phyloP scores from a whole-genome alignment of 1,140 invertebrate genomes.

The Sarcophaga bullata region DNA sequence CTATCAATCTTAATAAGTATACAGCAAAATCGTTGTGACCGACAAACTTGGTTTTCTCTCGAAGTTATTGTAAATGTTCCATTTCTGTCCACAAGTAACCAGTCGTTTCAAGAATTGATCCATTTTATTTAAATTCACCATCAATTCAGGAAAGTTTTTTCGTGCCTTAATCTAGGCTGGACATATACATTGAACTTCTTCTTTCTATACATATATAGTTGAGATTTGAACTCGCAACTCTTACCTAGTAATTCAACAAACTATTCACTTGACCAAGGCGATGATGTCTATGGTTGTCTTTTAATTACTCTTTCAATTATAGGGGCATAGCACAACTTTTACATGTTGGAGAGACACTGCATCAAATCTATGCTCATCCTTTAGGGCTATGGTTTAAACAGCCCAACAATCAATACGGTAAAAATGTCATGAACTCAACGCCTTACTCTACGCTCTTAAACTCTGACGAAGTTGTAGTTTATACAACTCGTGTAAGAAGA shows the following conservation, averaged over 20 bases:
- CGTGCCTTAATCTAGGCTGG: too few species aligned
- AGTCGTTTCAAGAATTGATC: too few species aligned
- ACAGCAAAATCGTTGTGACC: too few species aligned
- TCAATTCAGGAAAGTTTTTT: too few species aligned
- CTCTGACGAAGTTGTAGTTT: slow-evolving; percentile 75
- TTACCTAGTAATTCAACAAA: too few species aligned
- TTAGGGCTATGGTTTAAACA: slow-evolving; percentile 66
- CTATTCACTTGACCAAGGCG: neutral
- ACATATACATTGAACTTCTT: neutral
- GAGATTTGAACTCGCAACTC: neutral
- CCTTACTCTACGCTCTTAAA: slow-evolving; percentile 57
- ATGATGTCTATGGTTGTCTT: neutral
- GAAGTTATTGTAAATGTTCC: too few species aligned
- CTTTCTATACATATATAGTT: neutral
- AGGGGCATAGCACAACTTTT: slow-evolving; percentile 79
- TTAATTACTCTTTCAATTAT: neutral
- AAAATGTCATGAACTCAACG: slow-evolving; percentile 47
- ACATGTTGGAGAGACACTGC: slow-evolving; percentile 77
- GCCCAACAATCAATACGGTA: slow-evolving; percentile 30
- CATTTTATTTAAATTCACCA: too few species aligned
- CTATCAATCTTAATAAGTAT: too few species aligned
- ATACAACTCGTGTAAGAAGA: slow-evolving; percentile 84
- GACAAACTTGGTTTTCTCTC: too few species aligned
- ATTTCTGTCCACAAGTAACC: too few species aligned
- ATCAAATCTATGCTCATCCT: slow-evolving; percentile 74